Conservation (phyloP, 2,888 invertebrate genomes). For the Amphipoea oculea region DNA sequence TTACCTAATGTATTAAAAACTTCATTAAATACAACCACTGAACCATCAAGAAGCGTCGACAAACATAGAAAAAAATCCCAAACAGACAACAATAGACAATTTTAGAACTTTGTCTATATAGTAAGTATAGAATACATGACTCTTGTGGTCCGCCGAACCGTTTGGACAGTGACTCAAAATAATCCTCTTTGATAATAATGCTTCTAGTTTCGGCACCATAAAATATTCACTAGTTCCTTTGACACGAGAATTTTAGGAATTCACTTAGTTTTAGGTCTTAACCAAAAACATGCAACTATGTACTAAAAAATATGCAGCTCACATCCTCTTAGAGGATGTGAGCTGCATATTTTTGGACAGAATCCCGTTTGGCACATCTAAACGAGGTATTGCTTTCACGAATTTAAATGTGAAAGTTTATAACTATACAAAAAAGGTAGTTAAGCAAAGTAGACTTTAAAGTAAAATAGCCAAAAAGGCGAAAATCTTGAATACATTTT, state of each 20-base stretch:
- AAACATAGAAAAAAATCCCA: not conserved
- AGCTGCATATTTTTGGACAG: conserved; percentile 9
- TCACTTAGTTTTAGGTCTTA: not conserved
- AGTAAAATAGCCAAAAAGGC: not conserved
- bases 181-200: conserved; percentile 41
- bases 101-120: not conserved
- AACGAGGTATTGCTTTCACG: conserved; percentile 13
- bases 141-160: conserved; percentile 21
- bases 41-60: not conserved
- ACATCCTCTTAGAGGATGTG: not conserved
- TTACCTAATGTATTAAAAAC: not conserved
- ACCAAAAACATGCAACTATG: not conserved
- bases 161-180: conserved; percentile 11
- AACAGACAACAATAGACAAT: not conserved
- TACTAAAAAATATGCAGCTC: not conserved
- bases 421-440: not conserved
- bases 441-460: not conserved
- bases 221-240: conserved; percentile 43
- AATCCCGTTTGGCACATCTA: not conserved
- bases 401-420: conserved; percentile 3
- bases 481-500: not conserved
- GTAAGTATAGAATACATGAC: not conserved
- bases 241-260: conserved; percentile 24
- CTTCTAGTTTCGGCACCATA: conserved; percentile 24
- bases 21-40: not conserved